These are phyloP conservation scores for Auanema freiburgensis DNA, from an alignment of 2,888 invertebrate species.

Conservation along the genomic window DNA sequence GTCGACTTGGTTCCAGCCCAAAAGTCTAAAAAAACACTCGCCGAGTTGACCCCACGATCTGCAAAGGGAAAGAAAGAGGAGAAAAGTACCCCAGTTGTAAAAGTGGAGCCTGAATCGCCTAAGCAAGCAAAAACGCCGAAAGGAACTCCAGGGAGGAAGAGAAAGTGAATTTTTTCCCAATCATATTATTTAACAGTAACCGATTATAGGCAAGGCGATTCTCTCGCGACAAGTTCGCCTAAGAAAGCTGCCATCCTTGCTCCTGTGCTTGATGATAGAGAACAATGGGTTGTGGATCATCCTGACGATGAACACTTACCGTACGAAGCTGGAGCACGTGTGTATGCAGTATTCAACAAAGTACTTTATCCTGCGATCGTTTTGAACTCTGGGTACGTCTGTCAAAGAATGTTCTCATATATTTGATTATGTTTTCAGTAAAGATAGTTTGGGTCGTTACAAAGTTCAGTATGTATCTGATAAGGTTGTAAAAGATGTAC, in stretches of 20 bases:
- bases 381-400: conserved; percentile 21
- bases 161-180: conserved; percentile 5
- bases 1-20: conserved; percentile 10
- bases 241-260: conserved; percentile 20
- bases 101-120: neutral
- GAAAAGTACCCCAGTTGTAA: neutral
- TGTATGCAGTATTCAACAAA: conserved; percentile 56
- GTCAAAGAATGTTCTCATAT: too few species aligned
- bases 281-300: conserved; percentile 54
- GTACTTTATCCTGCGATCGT: conserved; percentile 61
- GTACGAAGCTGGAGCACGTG: conserved; percentile 52
- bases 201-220: too few species aligned
- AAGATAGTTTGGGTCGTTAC: conserved; percentile 56
- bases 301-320: conserved; percentile 45
- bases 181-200: neutral
- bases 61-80: neutral
- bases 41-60: conserved; percentile 36
- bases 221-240: conserved; percentile 17
- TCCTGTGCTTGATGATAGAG: conserved; percentile 36
- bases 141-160: conserved; percentile 14
- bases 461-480: conserved; percentile 57
- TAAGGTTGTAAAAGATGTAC: conserved; percentile 48
- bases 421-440: conserved; percentile 26
- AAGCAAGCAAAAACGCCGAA: conserved; percentile 2
- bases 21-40: conserved; percentile 21